Conservation (phyloP, 2,113 vertebrate species). For the Ceuthmochares aereus region DNA sequence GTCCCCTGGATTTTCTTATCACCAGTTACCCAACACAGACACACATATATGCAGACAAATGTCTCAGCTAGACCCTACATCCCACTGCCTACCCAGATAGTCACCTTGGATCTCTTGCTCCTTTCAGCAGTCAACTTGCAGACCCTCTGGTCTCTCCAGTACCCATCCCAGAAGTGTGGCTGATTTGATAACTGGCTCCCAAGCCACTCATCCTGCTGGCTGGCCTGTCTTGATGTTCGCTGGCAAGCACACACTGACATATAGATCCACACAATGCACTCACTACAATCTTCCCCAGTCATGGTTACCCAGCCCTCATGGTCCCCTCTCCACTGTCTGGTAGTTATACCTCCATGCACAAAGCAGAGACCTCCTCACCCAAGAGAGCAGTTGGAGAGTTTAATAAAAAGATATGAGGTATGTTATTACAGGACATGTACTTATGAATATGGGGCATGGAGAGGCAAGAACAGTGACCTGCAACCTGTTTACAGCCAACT, state of each 20-base stretch:
- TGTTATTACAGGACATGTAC: not conserved
- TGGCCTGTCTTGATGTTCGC: not conserved
- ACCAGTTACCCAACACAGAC: not conserved
- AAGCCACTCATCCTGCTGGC: not conserved
- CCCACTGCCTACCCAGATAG: not conserved
- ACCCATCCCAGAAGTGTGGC: not conserved
- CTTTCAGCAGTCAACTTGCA: not conserved
- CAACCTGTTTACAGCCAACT: not conserved
- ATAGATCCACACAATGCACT: not conserved
- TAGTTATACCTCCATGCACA: not conserved
- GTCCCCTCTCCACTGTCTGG: not conserved
- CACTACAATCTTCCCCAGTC: not conserved
- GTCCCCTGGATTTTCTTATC: not conserved
- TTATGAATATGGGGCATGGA: not conserved
- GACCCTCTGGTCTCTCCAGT: not conserved
- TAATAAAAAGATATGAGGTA: not conserved
- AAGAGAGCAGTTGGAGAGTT: not conserved
- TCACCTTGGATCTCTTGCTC: not conserved
- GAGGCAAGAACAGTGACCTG: not conserved
- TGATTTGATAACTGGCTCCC: not conserved
- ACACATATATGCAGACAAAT: not conserved
- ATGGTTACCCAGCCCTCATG: fast-evolving
- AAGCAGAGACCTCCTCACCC: not conserved
- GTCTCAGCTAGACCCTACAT: not conserved
- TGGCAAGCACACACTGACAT: not conserved